phyloP scores from a whole-genome alignment of 2,888 invertebrate genomes.

The Leucozona laternaria region DNA sequence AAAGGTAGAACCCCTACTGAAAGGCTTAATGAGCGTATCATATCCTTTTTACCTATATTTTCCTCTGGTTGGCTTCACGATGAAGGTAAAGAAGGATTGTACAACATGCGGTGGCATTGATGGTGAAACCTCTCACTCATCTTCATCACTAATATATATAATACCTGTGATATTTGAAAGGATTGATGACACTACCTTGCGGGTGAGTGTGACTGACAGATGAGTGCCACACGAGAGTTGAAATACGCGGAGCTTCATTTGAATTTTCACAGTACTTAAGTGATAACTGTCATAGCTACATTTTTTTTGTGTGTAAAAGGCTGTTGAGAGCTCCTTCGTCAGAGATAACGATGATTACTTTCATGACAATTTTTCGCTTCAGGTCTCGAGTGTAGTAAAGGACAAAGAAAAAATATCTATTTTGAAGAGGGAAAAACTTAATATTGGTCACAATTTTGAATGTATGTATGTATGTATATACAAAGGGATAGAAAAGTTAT shows the following conservation, averaged over 20 bases:
- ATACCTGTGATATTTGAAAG: slow-evolving; percentile 5
- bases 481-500: too few relatives aligned
- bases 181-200: slow-evolving; percentile 12
- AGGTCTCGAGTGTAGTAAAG: background rate
- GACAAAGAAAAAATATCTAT: background rate
- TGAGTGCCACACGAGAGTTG: slow-evolving; percentile 31
- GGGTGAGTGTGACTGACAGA: slow-evolving; percentile 48
- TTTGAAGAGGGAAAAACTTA: background rate
- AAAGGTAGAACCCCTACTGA: slow-evolving; percentile 1
- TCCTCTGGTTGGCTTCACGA: background rate
- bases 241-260: slow-evolving; percentile 40
- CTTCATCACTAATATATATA: background rate
- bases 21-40: slow-evolving; percentile 32
- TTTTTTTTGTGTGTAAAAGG: slow-evolving; percentile 26
- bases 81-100: slow-evolving; percentile 2
- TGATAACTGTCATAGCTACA: slow-evolving; percentile 48
- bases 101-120: slow-evolving; percentile 26
- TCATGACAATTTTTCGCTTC: slow-evolving; percentile 17
- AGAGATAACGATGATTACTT: slow-evolving; percentile 39
- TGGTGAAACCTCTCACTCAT: background rate
- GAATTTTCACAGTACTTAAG: slow-evolving; percentile 52
- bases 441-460: background rate
- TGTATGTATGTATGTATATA: too few relatives aligned
- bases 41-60: slow-evolving; percentile 52
- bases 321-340: slow-evolving; percentile 33